Evolutionary conservation across 2,888 invertebrate species (phyloP).

Genomic region (Dynastes tityus): DNA sequence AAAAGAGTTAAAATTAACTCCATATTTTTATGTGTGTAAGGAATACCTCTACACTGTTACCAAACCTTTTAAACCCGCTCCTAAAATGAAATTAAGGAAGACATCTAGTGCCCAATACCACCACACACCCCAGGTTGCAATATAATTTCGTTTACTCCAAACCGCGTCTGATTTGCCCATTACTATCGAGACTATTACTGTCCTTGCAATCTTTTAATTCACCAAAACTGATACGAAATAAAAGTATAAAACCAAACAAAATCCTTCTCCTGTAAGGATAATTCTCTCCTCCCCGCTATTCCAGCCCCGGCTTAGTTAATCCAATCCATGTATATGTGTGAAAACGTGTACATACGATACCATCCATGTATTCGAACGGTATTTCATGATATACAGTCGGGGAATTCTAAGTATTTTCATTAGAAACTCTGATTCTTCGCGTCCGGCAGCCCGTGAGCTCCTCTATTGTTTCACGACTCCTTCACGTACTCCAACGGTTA

Average conservation of each 20-base stretch:
- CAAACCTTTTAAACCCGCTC: too few relatives aligned
- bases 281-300: conserved; percentile 13
- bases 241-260: conserved; percentile 32
- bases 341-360: not conserved
- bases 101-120: too few relatives aligned
- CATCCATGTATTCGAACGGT: conserved; percentile 45
- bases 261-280: conserved; percentile 29
- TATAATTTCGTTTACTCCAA: too few relatives aligned
- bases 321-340: not conserved
- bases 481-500: conserved; percentile 57
- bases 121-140: too few relatives aligned
- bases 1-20: too few relatives aligned
- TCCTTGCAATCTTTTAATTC: conserved; percentile 42
- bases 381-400: conserved; percentile 49
- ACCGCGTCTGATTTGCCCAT: too few relatives aligned
- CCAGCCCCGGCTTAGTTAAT: not conserved
- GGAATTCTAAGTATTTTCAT: conserved; percentile 61
- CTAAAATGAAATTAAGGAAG: too few relatives aligned
- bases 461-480: conserved; percentile 59
- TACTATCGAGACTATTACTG: not conserved
- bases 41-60: too few relatives aligned
- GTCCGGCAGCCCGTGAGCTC: conserved; percentile 60
- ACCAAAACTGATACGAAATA: conserved; percentile 44
- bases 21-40: too few relatives aligned
- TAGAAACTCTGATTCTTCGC: conserved; percentile 62